Conservation (phyloP, 2,888 invertebrate species). For the Acrocera orbiculus region DNA sequence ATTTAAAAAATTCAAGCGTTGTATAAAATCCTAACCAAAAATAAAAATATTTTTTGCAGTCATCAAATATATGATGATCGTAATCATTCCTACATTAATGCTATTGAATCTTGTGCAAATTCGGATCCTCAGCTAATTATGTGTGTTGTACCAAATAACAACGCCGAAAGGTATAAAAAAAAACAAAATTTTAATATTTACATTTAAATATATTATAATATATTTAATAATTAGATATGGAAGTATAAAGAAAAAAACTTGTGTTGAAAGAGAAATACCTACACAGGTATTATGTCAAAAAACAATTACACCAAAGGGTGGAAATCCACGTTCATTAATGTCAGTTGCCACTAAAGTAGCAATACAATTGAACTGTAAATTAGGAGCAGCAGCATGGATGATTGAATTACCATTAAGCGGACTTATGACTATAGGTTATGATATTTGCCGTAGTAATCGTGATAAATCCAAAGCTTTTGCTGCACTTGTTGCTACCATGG, state of each 20-base stretch:
- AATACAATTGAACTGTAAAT: conserved; percentile 82
- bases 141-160: conserved; percentile 50
- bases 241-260: conserved; percentile 74
- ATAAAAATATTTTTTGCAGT: conserved; percentile 5
- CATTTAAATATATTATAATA: neutral
- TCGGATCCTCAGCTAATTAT: conserved; percentile 47
- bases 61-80: conserved; percentile 38
- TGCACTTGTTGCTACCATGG: conserved; percentile 61
- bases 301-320: conserved; percentile 21
- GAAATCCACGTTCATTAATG: conserved; percentile 35
- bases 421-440: conserved; percentile 74
- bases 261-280: conserved; percentile 52
- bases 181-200: neutral
- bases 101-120: conserved; percentile 38
- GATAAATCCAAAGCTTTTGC: conserved; percentile 48
- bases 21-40: too few relatives aligned
- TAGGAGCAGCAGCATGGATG: conserved; percentile 83
- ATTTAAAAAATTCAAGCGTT: too few relatives aligned
- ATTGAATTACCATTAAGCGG: conserved; percentile 46
- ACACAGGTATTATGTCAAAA: conserved; percentile 37
- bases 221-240: conserved; percentile 37
- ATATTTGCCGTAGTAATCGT: conserved; percentile 69
- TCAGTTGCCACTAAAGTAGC: conserved; percentile 84
- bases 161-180: conserved; percentile 40
- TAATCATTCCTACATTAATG: conserved; percentile 40